Conservation (phyloP, 2,888 invertebrate species). For the Dynastes tityus region DNA sequence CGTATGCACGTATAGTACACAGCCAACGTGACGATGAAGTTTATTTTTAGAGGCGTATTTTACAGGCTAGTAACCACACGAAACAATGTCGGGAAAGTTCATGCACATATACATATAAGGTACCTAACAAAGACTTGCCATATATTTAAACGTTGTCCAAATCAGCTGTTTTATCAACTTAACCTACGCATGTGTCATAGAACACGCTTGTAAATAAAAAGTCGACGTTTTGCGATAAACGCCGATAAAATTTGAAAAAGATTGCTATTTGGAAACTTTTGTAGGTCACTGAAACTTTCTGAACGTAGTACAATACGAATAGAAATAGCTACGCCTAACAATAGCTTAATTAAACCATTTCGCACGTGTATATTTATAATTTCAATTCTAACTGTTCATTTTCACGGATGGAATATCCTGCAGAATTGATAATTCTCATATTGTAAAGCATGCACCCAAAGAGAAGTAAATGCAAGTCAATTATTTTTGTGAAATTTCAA, state of each 20-base stretch:
- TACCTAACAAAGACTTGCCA: no score
- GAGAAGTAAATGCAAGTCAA: neutral
- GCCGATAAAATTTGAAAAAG: no score
- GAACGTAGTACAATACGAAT: constrained; percentile 11
- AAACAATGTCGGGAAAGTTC: constrained; percentile 14
- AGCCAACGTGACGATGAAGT: constrained; percentile 34
- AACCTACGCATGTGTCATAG: neutral
- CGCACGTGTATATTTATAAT: neutral
- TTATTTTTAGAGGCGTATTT: constrained; percentile 43
- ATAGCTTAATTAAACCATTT: neutral
- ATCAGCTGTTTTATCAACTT: constrained; percentile 32
- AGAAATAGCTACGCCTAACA: neutral
- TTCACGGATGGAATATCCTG: constrained; percentile 17
- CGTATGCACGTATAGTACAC: constrained; percentile 21
- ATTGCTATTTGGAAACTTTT: neutral
- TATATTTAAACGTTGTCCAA: no score
- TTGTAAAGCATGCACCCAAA: neutral
- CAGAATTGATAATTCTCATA: neutral
- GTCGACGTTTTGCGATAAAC: no score
- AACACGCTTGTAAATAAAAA: constrained; percentile 4
- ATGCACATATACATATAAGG: neutral
- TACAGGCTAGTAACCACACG: constrained; percentile 18
- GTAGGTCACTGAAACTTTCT: constrained; percentile 35
- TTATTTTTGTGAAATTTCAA: neutral
- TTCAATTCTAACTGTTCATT: constrained; percentile 10